A percentile compares a stretch with the other conserved stretches of the same genome.
These are phyloP conservation scores for Radopholus similis DNA, from an alignment of 1,140 invertebrate species.

Conservation along the genomic window DNA sequence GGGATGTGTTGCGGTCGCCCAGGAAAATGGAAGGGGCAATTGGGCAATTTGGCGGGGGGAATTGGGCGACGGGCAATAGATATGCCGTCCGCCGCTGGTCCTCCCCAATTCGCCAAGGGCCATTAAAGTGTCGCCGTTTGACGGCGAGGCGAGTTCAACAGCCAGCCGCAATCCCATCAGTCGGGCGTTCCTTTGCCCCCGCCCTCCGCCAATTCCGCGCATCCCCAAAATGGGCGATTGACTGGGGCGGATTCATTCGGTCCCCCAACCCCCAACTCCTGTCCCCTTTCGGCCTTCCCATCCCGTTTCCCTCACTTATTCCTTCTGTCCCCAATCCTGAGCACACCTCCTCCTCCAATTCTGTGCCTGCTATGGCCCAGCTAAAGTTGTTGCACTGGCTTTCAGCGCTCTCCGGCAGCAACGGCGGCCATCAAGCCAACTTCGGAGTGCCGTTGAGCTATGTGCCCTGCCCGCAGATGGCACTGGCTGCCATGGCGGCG, in stretches of 20 bases:
- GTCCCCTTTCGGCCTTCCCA: not conserved
- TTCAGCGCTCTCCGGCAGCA: not conserved
- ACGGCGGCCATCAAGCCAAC: not conserved
- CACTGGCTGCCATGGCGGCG: no score
- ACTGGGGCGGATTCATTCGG: not conserved
- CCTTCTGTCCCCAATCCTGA: not conserved
- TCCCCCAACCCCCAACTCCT: not conserved
- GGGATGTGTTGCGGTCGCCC: constrained; percentile 1
- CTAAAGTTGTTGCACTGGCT: not conserved
- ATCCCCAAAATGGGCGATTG: not conserved
- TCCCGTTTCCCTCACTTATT: not conserved
- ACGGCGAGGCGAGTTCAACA: not conserved
- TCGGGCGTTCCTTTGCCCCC: not conserved
- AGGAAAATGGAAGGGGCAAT: no score
- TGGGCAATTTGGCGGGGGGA: constrained; percentile 3
- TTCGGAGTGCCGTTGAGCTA: no score
- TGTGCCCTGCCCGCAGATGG: no score
- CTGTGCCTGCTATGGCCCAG: not conserved
- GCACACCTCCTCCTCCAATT: not conserved
- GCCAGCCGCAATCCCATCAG: not conserved
- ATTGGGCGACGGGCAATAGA: no score
- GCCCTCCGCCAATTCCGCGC: not conserved
- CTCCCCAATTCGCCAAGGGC: constrained; percentile 3
- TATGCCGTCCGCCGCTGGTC: not conserved
- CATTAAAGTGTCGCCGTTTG: not conserved